Evolutionary conservation across 2,888 invertebrate species (phyloP).

Genomic region (Phalangium opilio): DNA sequence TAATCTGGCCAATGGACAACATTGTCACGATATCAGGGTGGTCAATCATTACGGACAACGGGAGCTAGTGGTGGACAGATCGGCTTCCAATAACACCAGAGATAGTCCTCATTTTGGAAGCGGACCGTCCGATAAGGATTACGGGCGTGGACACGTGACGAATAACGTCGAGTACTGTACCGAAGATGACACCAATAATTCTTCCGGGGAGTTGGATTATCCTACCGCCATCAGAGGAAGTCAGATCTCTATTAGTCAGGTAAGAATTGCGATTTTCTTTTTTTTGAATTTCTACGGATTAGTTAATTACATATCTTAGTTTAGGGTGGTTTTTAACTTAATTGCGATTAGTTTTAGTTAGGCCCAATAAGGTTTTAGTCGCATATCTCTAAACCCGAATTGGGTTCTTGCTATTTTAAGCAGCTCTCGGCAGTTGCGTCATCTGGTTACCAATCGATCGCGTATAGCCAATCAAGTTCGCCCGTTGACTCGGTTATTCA

Average conservation of each 20-base stretch:
- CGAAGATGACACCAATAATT: conserved; percentile 46
- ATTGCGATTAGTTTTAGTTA: too few relatives aligned
- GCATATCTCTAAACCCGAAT: too few relatives aligned
- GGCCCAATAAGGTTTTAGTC: too few relatives aligned
- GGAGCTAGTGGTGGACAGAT: too few relatives aligned
- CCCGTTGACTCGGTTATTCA: conserved; percentile 49
- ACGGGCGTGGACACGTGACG: background rate
- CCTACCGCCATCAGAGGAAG: conserved; percentile 34
- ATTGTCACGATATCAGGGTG: background rate
- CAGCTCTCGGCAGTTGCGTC: conserved; percentile 53
- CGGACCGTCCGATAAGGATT: background rate
- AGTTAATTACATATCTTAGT: too few relatives aligned
- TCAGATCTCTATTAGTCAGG: conserved; percentile 60
- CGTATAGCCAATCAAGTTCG: conserved; percentile 71
- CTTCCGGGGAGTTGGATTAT: conserved; percentile 27
- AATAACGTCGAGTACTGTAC: conserved; percentile 21
- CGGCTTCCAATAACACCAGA: background rate
- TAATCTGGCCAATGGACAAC: background rate
- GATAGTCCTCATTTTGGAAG: background rate
- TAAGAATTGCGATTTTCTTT: conserved; percentile 21
- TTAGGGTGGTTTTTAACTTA: too few relatives aligned
- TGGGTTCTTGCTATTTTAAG: too few relatives aligned
- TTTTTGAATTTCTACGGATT: too few relatives aligned
- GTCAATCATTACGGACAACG: too few relatives aligned
- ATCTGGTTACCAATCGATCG: conserved; percentile 76